These are phyloP conservation scores for Oryzias woworae DNA, from an alignment of 2,113 vertebrate genomes.

Conservation along the genomic window DNA sequence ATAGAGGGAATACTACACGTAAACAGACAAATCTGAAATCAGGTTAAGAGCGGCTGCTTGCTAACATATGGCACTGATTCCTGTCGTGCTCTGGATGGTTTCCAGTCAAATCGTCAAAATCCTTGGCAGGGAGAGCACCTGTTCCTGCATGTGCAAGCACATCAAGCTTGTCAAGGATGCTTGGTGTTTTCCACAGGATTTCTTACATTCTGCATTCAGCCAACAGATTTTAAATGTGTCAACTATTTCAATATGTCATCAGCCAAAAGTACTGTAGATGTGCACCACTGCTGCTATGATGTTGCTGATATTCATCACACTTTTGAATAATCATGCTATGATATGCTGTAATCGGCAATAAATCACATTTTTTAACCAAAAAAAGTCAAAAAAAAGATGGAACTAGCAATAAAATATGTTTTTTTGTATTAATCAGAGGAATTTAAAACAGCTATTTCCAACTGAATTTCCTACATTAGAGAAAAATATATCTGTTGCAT, in stretches of 20 bases:
- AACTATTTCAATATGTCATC: background rate
- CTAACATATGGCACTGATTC: slow-evolving; percentile 23
- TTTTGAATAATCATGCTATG: too few species aligned
- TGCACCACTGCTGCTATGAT: background rate
- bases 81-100: slow-evolving; percentile 16
- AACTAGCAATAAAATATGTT: too few species aligned
- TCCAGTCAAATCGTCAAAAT: slow-evolving; percentile 27
- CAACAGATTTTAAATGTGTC: slow-evolving; percentile 1
- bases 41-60: slow-evolving; percentile 7
- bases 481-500: too few species aligned
- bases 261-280: background rate
- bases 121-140: slow-evolving; percentile 15
- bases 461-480: too few species aligned
- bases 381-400: too few species aligned
- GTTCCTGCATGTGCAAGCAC: background rate
- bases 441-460: too few species aligned
- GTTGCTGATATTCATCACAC: too few species aligned
- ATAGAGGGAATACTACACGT: slow-evolving; percentile 1
- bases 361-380: too few species aligned
- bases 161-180: slow-evolving; percentile 13
- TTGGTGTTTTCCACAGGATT: slow-evolving; percentile 17
- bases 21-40: slow-evolving; percentile 2
- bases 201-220: background rate
- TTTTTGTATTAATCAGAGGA: too few species aligned
- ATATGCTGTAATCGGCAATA: too few species aligned